Base-by-base conservation (phyloP, 2,113 vertebrate genomes). In the Amazona vittata region DNA sequence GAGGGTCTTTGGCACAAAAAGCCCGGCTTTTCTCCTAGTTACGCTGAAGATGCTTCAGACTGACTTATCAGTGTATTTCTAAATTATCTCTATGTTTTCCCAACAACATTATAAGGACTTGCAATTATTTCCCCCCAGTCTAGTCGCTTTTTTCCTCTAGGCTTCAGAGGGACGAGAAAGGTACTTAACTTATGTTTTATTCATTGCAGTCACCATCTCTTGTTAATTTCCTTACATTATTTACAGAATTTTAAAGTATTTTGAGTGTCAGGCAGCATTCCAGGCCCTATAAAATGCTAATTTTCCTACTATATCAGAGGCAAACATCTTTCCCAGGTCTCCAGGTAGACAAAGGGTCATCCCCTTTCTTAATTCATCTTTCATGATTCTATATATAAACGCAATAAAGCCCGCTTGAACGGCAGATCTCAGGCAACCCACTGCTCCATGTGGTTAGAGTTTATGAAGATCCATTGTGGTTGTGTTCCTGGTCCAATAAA, bases 201-300 rank as follows among this genome's bases (percentile, higher is more conserved):
- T 97, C 94, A 97, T 97, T 53, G 35, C 81, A 95, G 89, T 78
- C 81, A 53, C 92, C 83, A 91, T 97, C 93, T 97, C 93, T 95
- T 79, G 95, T 96, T 98, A 97, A 97, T 96, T 98, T 96, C 73
- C 93, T 97, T 97, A 95, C 96, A 97, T 98, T 97, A 97, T 97
- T 98, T 97, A 97, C 97, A 93, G 96, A 96, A 97, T 96, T 97
- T 92, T 96, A 86, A 97, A 97, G 86, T 96, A 94, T 96, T 96
- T 96, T 93, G 71, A 96, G 93, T 91, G 95, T 93, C 71, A 94
- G 92, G 90, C 94, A 95, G 75, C 91, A 95, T 92, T 92, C 52
- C 83, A 93, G 83, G 33, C 77, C 91, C 95, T 96, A 95, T 93
- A 94, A 97, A 97, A 97, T 95, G 95, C 95, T 96, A 94, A 96